A percentile compares a stretch with the other conserved stretches of the same genome.
Evolutionary conservation across 2,113 vertebrate species (phyloP).

Genomic region (Limnothrissa miodon): DNA sequence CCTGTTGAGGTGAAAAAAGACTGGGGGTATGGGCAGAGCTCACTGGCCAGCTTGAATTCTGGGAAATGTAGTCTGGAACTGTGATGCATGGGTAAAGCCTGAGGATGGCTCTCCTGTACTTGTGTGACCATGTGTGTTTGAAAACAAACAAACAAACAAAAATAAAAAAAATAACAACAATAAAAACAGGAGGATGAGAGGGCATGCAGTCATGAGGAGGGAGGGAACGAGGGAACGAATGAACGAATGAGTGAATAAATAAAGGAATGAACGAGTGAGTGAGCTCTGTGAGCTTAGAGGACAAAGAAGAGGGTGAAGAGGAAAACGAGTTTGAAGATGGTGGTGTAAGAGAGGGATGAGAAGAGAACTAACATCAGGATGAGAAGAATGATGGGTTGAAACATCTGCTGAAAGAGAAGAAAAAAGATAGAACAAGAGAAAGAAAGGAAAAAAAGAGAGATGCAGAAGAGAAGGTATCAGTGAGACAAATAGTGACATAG

Average conservation of each 20-base stretch:
- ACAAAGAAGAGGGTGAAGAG: conserved; percentile 97
- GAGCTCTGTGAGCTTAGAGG: conserved; percentile 73
- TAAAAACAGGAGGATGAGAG: not conserved
- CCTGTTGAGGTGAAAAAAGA: not conserved
- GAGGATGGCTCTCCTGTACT: conserved; percentile 41
- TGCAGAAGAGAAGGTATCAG: not conserved
- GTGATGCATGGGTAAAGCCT: conserved; percentile 18
- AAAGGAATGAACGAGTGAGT: conserved; percentile 45
- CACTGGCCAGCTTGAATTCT: conserved; percentile 32
- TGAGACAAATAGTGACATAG: not conserved
- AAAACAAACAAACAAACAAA: conserved; percentile 74
- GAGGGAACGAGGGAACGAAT: conserved; percentile 30
- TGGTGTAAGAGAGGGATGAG: conserved; percentile 97
- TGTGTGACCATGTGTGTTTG: conserved; percentile 59
- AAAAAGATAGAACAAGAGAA: conserved; percentile 60
- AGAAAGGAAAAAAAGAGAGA: conserved; percentile 30
- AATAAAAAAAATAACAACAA: conserved; percentile 50
- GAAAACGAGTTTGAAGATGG: conserved; percentile 99
- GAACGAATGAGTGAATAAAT: conserved; percentile 29
- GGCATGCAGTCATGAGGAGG: not conserved
- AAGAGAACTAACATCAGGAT: conserved; percentile 99
- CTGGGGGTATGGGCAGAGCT: conserved; percentile 12
- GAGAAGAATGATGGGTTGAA: conserved; percentile 99
- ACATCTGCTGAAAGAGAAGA: conserved; percentile 84
- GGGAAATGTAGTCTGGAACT: conserved; percentile 26